These are phyloP conservation scores for Telmatherina bonti DNA, from an alignment of 2,797 vertebrate genomes.

Conservation along the genomic window DNA sequence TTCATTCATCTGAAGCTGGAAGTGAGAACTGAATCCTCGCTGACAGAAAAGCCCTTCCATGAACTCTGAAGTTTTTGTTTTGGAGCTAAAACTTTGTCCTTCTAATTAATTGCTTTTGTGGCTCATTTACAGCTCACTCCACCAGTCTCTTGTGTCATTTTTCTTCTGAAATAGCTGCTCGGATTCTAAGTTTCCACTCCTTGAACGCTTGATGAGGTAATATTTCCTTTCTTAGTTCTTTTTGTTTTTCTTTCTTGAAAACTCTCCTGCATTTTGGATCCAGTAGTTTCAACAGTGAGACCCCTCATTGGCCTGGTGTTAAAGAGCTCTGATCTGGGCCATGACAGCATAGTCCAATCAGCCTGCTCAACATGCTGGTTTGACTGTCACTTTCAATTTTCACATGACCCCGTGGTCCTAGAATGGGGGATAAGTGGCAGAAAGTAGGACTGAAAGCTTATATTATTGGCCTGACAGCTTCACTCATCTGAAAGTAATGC, in stretches of 20 bases:
- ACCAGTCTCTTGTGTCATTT: not conserved
- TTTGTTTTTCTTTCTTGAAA: conserved; percentile 14
- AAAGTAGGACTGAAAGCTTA: conserved; percentile 95
- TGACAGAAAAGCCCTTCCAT: conserved; percentile 28
- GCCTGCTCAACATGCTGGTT: conserved; percentile 94
- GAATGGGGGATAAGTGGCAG: conserved; percentile 95
- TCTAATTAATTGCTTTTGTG: conserved; percentile 20
- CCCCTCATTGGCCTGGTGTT: conserved; percentile 76
- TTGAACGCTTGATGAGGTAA: not conserved
- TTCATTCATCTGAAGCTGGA: conserved; percentile 59
- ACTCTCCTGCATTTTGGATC: conserved; percentile 28
- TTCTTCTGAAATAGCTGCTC: not conserved
- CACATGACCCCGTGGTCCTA: conserved; percentile 94
- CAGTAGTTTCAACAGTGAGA: conserved; percentile 60
- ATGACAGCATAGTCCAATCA: conserved; percentile 88
- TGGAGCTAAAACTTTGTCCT: conserved; percentile 34
- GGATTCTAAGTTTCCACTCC: not conserved
- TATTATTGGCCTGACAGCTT: conserved; percentile 99
- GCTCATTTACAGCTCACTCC: conserved; percentile 13
- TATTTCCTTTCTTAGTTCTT: not conserved
- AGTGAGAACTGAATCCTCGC: conserved; percentile 33
- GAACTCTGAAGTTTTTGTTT: conserved; percentile 44
- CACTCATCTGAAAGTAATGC: conserved; percentile 99
- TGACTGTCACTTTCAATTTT: conserved; percentile 99
- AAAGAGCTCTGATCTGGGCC: conserved; percentile 87